These are phyloP conservation scores for Drosophila ironensis DNA, from an alignment of 1,140 invertebrate genomes.

Conservation along the genomic window DNA sequence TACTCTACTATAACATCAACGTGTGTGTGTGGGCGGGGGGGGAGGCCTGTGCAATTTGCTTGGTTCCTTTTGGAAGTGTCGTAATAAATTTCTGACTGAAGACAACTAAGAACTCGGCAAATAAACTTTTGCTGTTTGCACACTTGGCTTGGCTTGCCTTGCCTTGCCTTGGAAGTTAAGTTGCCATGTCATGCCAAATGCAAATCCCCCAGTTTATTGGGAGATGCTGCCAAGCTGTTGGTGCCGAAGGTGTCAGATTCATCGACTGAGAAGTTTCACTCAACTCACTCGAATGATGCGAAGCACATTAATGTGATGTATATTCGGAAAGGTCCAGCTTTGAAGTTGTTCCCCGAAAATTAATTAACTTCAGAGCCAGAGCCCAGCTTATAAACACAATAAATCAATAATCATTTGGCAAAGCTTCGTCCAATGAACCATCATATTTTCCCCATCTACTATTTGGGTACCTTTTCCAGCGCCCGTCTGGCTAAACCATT, in stretches of 20 bases:
- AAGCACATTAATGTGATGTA: conserved; percentile 11
- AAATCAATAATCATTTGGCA: conserved; percentile 30
- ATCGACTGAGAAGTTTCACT: conserved; percentile 28
- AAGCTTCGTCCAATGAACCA: conserved; percentile 7
- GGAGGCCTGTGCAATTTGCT: conserved; percentile 19
- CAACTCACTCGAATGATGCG: conserved; percentile 1
- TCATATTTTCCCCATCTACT: conserved; percentile 16
- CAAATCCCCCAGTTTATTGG: conserved; percentile 25
- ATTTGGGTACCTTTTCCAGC: conserved; percentile 25
- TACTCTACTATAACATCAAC: neutral
- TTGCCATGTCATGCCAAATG: conserved; percentile 38
- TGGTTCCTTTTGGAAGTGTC: conserved; percentile 32
- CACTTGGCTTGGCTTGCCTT: conserved; percentile 13
- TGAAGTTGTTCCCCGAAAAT: conserved; percentile 29
- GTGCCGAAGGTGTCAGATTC: conserved; percentile 26
- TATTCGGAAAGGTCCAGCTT: neutral
- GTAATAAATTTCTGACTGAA: conserved; percentile 40
- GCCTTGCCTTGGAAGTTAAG: conserved; percentile 15
- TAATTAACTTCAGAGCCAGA: conserved; percentile 34
- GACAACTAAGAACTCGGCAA: conserved; percentile 23
- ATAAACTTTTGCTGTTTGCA: conserved; percentile 46
- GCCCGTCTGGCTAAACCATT: conserved; percentile 14
- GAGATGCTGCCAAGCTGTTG: conserved; percentile 13
- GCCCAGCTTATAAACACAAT: conserved; percentile 5
- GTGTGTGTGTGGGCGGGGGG: conserved; percentile 9